Base-by-base conservation (phyloP, 1,140 invertebrate species). In the Drosophila kepulauana region DNA sequence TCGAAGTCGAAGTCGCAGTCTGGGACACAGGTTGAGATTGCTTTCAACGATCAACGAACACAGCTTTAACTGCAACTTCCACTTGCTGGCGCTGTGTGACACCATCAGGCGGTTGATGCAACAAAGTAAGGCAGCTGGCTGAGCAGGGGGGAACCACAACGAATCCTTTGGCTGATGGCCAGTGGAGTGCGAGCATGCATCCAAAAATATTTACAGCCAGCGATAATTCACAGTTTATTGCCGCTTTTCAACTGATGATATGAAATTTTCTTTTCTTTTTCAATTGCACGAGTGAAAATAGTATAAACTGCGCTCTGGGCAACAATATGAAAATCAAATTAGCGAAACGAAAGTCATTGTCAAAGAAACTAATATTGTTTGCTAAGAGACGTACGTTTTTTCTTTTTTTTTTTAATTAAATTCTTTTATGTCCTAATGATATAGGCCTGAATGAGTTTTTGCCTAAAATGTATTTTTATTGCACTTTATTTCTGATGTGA, bases 21-120 rank as follows among this genome's bases (percentile, higher is more conserved):
- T 41, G 62, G 41, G 58, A 59, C 16, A 77, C 75, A 77, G 70
- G 85, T 88, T 76, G 49, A 73, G 74, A 65, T 68, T 78, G 66
- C 49, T 56, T 15, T 35, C 45, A 61, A 46, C 48, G 56, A 28
- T 51, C 48, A 16, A 46, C 43, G 16, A 48, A 48, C 43, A 28
- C 28, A 51, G 45, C 46, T 28, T 28, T 7, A 38, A 61, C 35
- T 38, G 35, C 35, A 38, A 38, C 41, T 61, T 41, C 13, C 25
- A 35, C 38, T 65, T 67, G 63, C 56, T 15, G 67, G 41, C 57
- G 35, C 33, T 43, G 54, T 57, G 54, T 33, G 54, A 57, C 54
- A 57, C 54, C 33, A 57, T 5, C 15, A 8, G 7, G 5, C 30
- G 7, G 30, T 33, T 38, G 35, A 10, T 38, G 35, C 35, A 25